A percentile compares a stretch with the other conserved stretches of the same genome.
These are phyloP conservation scores for Parnassius orleans DNA, from an alignment of 2,888 invertebrate species.

Conservation along the genomic window DNA sequence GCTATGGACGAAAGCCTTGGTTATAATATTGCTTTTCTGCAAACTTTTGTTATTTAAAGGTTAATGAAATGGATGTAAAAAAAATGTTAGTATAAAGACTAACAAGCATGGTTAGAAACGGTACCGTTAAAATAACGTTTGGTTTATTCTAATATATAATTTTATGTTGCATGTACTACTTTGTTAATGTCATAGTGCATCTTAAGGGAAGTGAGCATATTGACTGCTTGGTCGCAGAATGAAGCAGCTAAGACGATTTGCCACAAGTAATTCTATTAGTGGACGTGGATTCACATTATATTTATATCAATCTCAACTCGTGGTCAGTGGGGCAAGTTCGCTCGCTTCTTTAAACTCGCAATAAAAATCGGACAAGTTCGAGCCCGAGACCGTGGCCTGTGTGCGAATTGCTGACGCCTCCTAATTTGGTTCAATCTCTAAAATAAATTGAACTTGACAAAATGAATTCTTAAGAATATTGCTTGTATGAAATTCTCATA, in stretches of 20 bases:
- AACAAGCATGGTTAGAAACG: no score
- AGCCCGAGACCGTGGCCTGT: slow-evolving; percentile 68
- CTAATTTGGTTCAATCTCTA: slow-evolving; percentile 37
- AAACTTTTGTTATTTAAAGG: no score
- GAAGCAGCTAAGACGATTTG: slow-evolving; percentile 43
- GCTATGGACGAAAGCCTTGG: slow-evolving; percentile 8
- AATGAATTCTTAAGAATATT: slow-evolving; percentile 6
- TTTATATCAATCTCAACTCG: slow-evolving; percentile 63
- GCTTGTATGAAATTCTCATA: neutral
- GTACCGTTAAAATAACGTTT: no score
- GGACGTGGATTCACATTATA: slow-evolving; percentile 58
- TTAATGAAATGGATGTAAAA: no score
- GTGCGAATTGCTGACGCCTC: slow-evolving; percentile 39
- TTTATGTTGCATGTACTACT: no score
- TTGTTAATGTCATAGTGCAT: neutral
- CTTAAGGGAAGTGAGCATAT: slow-evolving; percentile 6
- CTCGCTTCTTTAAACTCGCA: slow-evolving; percentile 66
- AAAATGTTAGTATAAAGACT: no score
- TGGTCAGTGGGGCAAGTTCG: slow-evolving; percentile 78
- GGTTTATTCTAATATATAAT: no score
- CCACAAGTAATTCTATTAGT: slow-evolving; percentile 56
- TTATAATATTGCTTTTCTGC: no score
- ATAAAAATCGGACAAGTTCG: slow-evolving; percentile 76
- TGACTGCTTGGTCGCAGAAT: slow-evolving; percentile 9
- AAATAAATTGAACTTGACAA: slow-evolving; percentile 25